Evolutionary conservation across 2,888 invertebrate genomes (phyloP).

Genomic region (Brachyopa scutellaris): DNA sequence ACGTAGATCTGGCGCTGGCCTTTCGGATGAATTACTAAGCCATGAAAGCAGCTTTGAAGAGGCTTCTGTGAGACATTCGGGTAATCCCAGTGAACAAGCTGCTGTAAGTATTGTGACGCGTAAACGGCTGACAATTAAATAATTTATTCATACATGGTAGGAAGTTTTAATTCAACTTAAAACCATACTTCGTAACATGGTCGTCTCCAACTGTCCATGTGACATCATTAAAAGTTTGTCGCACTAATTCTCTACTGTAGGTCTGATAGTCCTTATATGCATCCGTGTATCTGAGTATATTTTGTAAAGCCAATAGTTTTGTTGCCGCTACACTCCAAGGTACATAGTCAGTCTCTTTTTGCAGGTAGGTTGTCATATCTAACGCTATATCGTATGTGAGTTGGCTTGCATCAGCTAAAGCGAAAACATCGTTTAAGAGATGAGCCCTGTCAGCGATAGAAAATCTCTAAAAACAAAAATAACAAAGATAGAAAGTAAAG

Average conservation of each 20-base stretch:
- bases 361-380: slow-evolving; percentile 87
- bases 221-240: slow-evolving; percentile 84
- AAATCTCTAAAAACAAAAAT: slow-evolving; percentile 77
- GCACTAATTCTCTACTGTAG: slow-evolving; percentile 84
- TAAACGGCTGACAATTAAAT: slow-evolving; percentile 83
- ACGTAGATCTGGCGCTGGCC: slow-evolving; percentile 86
- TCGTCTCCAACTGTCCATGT: slow-evolving; percentile 85
- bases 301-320: slow-evolving; percentile 83
- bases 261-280: slow-evolving; percentile 83
- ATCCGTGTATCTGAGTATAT: slow-evolving; percentile 83
- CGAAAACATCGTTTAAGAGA: slow-evolving; percentile 91
- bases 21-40: slow-evolving; percentile 82
- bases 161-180: no score
- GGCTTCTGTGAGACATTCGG: slow-evolving; percentile 85
- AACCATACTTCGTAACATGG: slow-evolving; percentile 77
- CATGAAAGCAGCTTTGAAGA: slow-evolving; percentile 84
- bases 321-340: slow-evolving; percentile 88
- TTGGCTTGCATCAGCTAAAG: slow-evolving; percentile 87
- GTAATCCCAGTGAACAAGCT: slow-evolving; percentile 85
- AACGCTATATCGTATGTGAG: slow-evolving; percentile 87
- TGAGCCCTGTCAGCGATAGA: slow-evolving; percentile 88
- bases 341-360: slow-evolving; percentile 85
- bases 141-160: no score
- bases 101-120: slow-evolving; percentile 85
- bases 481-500: neutral